Evolutionary conservation across 2,113 vertebrate species (phyloP), one percentile per base, ranked within the genome.

Genomic region (Mionectes macconnelli): DNA sequence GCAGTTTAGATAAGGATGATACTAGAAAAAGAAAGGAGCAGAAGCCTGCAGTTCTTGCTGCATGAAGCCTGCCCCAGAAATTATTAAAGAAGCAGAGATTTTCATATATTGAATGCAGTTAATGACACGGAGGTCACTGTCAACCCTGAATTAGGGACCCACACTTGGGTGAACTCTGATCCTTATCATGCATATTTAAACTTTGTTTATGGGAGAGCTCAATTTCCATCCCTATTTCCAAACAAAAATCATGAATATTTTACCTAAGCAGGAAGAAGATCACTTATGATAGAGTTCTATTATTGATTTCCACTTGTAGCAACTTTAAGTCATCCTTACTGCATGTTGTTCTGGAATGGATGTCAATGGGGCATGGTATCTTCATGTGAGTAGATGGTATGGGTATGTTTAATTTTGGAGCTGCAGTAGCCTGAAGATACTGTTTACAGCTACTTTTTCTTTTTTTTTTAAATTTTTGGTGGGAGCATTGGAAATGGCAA

Each of bases 151-250:
- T 42, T 49, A 57, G 67, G 35, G 28, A 13, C 7, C 14, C 1
- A 2, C 3, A 1, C 24, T 70, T n/a, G 14, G 18, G 8, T 30
- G 27, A 87, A 7, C 25, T 39, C 44, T n/a, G 24, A 60, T 67
- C 47, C 20, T 81, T 0, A 0, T 59, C 7, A 4, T 4, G 22
- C 16, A 2, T 3, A 2, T 63, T 44, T 39, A 68, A 74, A 9
- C 1, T 21, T 45, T 17, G 42, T 21, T 60, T 25, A 19, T 16
- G 23, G 49, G 37, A 66, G 30, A 75, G 10, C 14, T 84, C 64
- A 6, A 47, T 22, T 47, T 47, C 45, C 45, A 47, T 45, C 21
- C 20, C 44, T 4, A 21, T 47, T 47, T 47, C 12, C 2, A 0
- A 49, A 63, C 39, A 87, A 82, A 93, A 73, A 49, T 33, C 2